Evolutionary conservation across 2,888 invertebrate species (phyloP), one percentile per base, ranked within the genome.

Genomic region (Tolmerus cingulatus): DNA sequence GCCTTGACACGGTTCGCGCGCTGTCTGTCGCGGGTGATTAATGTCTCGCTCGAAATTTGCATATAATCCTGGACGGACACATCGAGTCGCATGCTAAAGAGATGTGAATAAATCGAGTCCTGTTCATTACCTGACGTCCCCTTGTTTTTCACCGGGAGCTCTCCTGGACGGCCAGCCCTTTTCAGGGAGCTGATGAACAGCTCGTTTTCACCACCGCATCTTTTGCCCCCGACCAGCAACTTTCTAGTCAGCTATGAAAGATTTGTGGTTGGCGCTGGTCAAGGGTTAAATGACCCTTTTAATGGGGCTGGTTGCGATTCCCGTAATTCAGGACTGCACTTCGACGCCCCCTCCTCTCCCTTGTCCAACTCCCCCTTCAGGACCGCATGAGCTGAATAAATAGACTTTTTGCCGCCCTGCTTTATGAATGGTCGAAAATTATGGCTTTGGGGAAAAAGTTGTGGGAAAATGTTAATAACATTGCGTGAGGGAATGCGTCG

Each of bases 241-340:
- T 37, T 78, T 78, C 40, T 78, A 78, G 37, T n/a, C 43, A 43
- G n/a, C 78, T 78, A 19, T 78, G 43, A 78, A 78, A 23, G 78
- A 78, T 78, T 78, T 78, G 78, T 46, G 78, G 78, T 46, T 23
- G 46, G 12, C 19, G 40, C 66, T 66, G 78, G 43, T 78, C 40
- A 78, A 78, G 78, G 78, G 40, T 78, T 78, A 78, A 37, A 78
- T 78, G n/a, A 78, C 66, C 66, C 66, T 66, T 66, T 66, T 66
- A 66, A 66, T 66, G 66, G 57, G 66, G 66, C 66, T 66, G 66
- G 66, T 27, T 66, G 66, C 66, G 66, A 66, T 66, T 66, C 66
- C 14, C 66, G 27, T 66, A 66, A 66, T 23, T 66, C 23, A 66
- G 23, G 23, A 27, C 66, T 66, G 66, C 66, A 66, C 66, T 66